Conservation (phyloP, 2,113 vertebrate genomes). For the Bubo blakistoni region DNA sequence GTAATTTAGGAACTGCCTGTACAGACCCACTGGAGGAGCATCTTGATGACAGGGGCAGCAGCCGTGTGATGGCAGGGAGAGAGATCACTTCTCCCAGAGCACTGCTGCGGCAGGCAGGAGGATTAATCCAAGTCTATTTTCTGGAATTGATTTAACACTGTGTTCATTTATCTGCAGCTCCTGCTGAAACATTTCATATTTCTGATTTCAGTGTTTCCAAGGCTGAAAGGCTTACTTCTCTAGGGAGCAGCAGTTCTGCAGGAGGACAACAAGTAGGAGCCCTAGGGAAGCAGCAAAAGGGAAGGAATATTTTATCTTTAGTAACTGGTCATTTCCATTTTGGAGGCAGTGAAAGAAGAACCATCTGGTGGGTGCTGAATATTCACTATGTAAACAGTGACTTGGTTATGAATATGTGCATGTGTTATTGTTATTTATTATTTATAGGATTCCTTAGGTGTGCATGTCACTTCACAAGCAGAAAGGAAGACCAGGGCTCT, state of each 20-base stretch:
- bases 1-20: neutral
- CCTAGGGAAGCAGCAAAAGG: slow-evolving; percentile 26
- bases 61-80: neutral
- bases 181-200: slow-evolving; percentile 41
- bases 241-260: slow-evolving; percentile 40
- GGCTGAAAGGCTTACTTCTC: slow-evolving; percentile 44
- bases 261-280: slow-evolving; percentile 56
- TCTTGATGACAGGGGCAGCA: neutral
- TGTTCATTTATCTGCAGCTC: slow-evolving; percentile 42
- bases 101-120: neutral
- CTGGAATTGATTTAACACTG: slow-evolving; percentile 41
- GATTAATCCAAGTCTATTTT: slow-evolving; percentile 47
- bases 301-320: slow-evolving; percentile 64
- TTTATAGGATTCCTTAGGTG: slow-evolving; percentile 30
- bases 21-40: neutral
- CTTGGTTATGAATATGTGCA: slow-evolving; percentile 28
- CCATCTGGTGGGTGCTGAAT: slow-evolving; percentile 59
- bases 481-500: neutral
- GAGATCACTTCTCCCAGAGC: neutral
- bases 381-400: slow-evolving; percentile 57
- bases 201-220: slow-evolving; percentile 42
- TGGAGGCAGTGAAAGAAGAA: slow-evolving; percentile 34
- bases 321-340: slow-evolving; percentile 70
- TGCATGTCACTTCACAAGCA: neutral
- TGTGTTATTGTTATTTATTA: slow-evolving; percentile 35